Base-by-base conservation (phyloP, 1,140 invertebrate genomes). In the Ceratina australensis region DNA sequence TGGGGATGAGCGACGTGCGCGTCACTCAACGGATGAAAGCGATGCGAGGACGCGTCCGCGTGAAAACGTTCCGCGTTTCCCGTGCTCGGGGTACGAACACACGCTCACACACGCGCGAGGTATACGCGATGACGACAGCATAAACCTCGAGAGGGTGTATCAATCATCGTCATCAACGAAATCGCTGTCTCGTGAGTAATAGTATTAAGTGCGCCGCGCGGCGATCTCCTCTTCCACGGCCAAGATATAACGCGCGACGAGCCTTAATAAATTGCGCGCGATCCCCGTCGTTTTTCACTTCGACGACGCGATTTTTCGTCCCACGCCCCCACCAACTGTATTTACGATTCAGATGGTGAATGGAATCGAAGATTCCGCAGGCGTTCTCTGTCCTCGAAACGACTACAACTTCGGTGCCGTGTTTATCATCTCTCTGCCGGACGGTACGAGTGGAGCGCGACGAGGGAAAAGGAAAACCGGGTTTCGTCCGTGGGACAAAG, bases 261-360 rank as follows among this genome's bases (percentile, higher is more conserved):
- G 8, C 10, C 57, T 71, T 69, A 71, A 61, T 77, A 77, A 52
- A 71, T 77, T 20, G 56, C 18, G n/a, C 10, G 0, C 20, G 18
- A 15, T 7, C n/a, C n/a, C 0, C 15, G 16, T 24, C 47, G 47
- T 77, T 69, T 61, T 71, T 77, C 74, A 71, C 49, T 50, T 42
- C 12, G 56, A 42, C 52, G 22, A 42, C 56, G 65, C 56, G 56
- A 69, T 69, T 76, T 52, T 76, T 76, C 73, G 68, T n/a, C 24
- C 10, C 15, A 0, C 1, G n/a, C 12, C 10, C 4, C 26, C 18
- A 13, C 33, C 33, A 22, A 49, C 24, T 22, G 33, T 83, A 83
- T 83, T 83, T 83, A 83, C 66, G 77, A 76, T 76, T 71, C 64
- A 15, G 24, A 72, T 33, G 72, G 67, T 57, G 64, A 79, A 84